Conservation (phyloP, 2,888 invertebrate species). For the Idaea aversata region DNA sequence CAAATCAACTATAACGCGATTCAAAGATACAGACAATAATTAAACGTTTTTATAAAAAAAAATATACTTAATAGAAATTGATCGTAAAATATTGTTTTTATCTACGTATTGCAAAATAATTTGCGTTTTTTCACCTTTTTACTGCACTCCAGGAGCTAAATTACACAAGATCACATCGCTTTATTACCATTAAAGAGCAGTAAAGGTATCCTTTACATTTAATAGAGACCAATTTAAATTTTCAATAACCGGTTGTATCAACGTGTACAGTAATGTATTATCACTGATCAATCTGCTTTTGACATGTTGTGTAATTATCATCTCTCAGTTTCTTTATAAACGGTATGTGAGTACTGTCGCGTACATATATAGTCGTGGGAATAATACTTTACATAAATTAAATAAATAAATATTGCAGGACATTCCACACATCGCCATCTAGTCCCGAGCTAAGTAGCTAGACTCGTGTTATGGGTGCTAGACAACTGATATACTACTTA, state of each 20-base stretch:
- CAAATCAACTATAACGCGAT: too few species aligned
- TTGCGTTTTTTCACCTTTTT: not conserved
- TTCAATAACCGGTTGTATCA: slow-evolving; percentile 47
- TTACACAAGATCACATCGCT: slow-evolving; percentile 29
- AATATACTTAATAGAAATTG: not conserved
- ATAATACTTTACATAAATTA: not conserved
- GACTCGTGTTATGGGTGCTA: too few species aligned
- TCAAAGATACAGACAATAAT: too few species aligned
- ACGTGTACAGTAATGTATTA: slow-evolving; percentile 47
- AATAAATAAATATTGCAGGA: too few species aligned
- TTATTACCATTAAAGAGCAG: slow-evolving; percentile 25
- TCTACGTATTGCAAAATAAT: not conserved
- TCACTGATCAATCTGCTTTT: slow-evolving; percentile 64
- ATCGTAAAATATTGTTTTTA: not conserved
- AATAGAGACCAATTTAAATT: slow-evolving; percentile 48
- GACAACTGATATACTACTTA: too few species aligned
- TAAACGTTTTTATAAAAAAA: not conserved
- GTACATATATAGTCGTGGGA: slow-evolving; percentile 10
- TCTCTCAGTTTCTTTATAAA: slow-evolving; percentile 52
- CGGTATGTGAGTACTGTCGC: slow-evolving; percentile 30
- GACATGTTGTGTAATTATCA: slow-evolving; percentile 66
- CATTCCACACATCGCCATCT: too few species aligned
- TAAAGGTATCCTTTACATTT: slow-evolving; percentile 39
- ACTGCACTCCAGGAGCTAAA: slow-evolving; percentile 7
- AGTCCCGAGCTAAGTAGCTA: too few species aligned